phyloP scores from a whole-genome alignment of 2,797 vertebrate genomes.

The Salarias fasciatus region DNA sequence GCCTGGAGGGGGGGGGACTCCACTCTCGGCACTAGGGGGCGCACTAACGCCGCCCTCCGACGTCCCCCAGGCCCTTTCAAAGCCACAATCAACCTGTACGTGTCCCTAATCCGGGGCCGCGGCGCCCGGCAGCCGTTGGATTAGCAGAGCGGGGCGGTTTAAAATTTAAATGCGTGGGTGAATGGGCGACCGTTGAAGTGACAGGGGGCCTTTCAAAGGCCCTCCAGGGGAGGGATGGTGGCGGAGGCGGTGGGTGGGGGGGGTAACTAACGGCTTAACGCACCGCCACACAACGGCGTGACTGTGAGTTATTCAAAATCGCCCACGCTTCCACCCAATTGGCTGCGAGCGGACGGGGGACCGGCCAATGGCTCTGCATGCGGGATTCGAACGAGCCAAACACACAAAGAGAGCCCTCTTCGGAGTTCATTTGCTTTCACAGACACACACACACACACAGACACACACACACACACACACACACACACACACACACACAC shows the following conservation, averaged over 20 bases:
- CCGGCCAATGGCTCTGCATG: conserved; percentile 53
- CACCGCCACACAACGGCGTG: conserved; percentile 47
- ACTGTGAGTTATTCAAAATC: conserved; percentile 52
- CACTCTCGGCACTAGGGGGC: conserved; percentile 62
- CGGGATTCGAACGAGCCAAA: conserved; percentile 59
- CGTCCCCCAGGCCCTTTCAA: conserved; percentile 11
- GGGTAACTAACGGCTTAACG: conserved; percentile 51
- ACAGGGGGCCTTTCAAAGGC: conserved; percentile 48
- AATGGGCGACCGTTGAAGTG: conserved; percentile 52
- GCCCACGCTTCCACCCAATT: conserved; percentile 51
- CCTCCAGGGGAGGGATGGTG: no score
- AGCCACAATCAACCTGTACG: conserved; percentile 42
- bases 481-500: conserved; percentile 51
- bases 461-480: conserved; percentile 32
- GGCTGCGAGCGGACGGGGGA: conserved; percentile 34
- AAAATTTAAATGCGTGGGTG: conserved; percentile 73
- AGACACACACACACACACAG: conserved; percentile 21
- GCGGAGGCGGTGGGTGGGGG: conserved; percentile 31
- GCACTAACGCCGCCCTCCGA: conserved; percentile 48
- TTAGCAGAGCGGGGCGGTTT: conserved; percentile 53
- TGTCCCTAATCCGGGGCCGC: conserved; percentile 37
- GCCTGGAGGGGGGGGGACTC: conserved; percentile 13
- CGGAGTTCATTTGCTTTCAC: conserved; percentile 44
- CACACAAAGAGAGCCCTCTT: conserved; percentile 37
- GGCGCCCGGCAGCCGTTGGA: conserved; percentile 47